Evolutionary conservation across 2,888 invertebrate genomes (phyloP).

Genomic region (Drosophila formosana): DNA sequence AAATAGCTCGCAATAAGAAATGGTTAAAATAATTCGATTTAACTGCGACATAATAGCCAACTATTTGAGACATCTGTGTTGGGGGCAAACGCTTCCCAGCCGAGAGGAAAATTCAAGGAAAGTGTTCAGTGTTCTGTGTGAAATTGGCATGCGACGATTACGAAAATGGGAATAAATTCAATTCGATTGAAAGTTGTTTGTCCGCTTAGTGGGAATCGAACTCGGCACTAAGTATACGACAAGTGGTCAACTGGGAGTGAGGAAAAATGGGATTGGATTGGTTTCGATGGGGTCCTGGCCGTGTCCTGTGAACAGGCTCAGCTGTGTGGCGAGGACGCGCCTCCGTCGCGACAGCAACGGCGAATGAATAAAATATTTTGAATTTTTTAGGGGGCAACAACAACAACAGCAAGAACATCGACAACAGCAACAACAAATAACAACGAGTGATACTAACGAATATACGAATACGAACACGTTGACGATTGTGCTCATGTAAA

Average conservation of each 20-base stretch:
- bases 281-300: neutral
- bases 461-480: slow-evolving; percentile 7
- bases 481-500: neutral
- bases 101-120: neutral
- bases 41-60: too few relatives aligned
- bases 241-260: slow-evolving; percentile 1
- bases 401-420: slow-evolving; percentile 12
- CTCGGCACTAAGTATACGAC: slow-evolving; percentile 13
- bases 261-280: neutral
- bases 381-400: neutral
- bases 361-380: slow-evolving; percentile 39
- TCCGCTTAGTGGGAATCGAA: neutral
- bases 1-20: too few relatives aligned
- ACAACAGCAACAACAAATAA: neutral
- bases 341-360: slow-evolving; percentile 7
- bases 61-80: slow-evolving; percentile 2
- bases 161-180: neutral
- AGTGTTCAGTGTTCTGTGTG: neutral
- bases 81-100: slow-evolving; percentile 2
- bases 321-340: slow-evolving; percentile 31
- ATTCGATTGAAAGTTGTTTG: slow-evolving; percentile 1
- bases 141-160: slow-evolving; percentile 3
- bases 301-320: slow-evolving; percentile 25
- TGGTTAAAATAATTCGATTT: too few relatives aligned
- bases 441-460: neutral